Evolutionary conservation across 2,113 vertebrate genomes (phyloP).

Genomic region (Coregonus clupeaformis): DNA sequence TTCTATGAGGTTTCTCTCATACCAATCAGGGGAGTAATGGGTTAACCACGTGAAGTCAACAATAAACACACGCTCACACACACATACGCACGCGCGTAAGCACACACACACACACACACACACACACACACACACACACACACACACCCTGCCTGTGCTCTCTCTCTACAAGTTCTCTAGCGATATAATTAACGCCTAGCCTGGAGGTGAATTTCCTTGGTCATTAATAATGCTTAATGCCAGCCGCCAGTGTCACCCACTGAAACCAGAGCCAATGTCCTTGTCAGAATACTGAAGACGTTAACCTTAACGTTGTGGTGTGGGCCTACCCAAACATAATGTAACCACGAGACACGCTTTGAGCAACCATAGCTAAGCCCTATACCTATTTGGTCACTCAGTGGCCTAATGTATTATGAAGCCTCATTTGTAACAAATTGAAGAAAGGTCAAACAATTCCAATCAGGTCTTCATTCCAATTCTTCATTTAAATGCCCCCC

Average conservation of each 20-base stretch:
- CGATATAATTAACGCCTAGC: constrained; percentile 78
- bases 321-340: constrained; percentile 19
- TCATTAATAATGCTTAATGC: constrained; percentile 77
- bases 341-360: constrained; percentile 9
- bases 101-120: constrained; percentile 20
- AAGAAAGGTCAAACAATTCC: constrained; percentile 56
- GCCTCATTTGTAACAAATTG: constrained; percentile 56
- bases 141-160: constrained; percentile 21
- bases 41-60: constrained; percentile 61
- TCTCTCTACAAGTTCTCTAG: constrained; percentile 62
- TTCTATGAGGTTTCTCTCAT: constrained; percentile 41
- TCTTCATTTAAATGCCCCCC: constrained; percentile 53
- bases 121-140: constrained; percentile 33
- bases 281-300: constrained; percentile 59
- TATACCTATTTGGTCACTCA: constrained; percentile 19
- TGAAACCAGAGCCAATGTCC: constrained; percentile 67
- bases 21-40: constrained; percentile 59
- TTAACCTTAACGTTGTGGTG: constrained; percentile 50
- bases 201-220: constrained; percentile 71
- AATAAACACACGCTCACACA: constrained; percentile 16
- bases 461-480: constrained; percentile 55
- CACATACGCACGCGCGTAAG: constrained; percentile 20
- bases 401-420: constrained; percentile 29
- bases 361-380: constrained; percentile 1
- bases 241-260: constrained; percentile 67